Evolutionary conservation across 2,888 invertebrate species (phyloP).

Genomic region (Zelleria hepariella): DNA sequence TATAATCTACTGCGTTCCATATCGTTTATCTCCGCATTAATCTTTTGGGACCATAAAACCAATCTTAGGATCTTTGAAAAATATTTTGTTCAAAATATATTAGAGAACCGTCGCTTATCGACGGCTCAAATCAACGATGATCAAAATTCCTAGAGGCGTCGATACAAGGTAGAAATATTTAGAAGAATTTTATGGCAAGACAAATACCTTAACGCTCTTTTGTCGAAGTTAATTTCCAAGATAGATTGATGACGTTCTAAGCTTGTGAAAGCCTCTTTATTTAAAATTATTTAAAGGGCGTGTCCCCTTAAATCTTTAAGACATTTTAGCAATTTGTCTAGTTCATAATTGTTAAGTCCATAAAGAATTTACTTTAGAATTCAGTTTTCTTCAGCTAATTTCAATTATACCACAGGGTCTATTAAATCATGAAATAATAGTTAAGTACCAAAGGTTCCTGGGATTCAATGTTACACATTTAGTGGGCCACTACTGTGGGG

Average conservation of each 20-base stretch:
- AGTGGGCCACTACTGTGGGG: constrained; percentile 47
- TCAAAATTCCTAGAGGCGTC: constrained; percentile 71
- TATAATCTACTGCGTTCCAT: constrained; percentile 51
- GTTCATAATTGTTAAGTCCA: no score
- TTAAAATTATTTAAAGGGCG: neutral
- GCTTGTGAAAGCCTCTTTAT: neutral
- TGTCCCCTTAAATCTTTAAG: neutral
- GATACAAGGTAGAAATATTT: constrained; percentile 56
- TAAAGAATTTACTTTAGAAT: no score
- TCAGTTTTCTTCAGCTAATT: no score
- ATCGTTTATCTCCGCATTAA: constrained; percentile 63
- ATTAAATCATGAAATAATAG: neutral
- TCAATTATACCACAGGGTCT: no score
- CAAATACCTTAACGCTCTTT: neutral
- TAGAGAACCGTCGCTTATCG: constrained; percentile 59
- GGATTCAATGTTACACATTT: neutral
- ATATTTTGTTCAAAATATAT: constrained; percentile 67
- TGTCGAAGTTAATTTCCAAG: neutral
- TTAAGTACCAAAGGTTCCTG: neutral
- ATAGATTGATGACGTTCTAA: neutral
- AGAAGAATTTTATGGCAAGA: constrained; percentile 5
- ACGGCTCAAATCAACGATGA: constrained; percentile 48
- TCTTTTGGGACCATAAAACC: constrained; percentile 62
- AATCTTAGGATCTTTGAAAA: constrained; percentile 61
- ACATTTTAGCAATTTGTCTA: neutral